Conservation (phyloP, 2,888 invertebrate species). For the Seladonia tumulorum region DNA sequence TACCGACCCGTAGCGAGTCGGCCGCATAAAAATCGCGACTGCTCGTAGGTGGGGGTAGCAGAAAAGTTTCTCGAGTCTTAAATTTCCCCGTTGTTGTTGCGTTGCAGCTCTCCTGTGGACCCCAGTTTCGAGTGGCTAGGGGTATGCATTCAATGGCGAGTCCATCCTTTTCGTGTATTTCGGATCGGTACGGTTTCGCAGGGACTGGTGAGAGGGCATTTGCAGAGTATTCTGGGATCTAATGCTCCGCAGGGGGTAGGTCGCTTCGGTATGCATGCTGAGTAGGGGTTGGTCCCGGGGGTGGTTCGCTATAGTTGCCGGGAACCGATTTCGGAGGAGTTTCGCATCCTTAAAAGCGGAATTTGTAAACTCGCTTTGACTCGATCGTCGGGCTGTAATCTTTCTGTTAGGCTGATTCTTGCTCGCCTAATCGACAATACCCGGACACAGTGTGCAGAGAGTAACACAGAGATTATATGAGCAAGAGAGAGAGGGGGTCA, state of each 20-base stretch:
- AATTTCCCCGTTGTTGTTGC: neutral
- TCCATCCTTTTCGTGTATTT: neutral
- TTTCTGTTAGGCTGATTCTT: neutral
- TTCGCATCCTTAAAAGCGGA: constrained; percentile 4
- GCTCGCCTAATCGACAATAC: neutral
- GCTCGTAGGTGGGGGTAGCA: neutral
- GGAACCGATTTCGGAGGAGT: neutral
- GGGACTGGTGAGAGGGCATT: neutral
- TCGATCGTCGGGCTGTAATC: neutral
- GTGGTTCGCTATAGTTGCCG: neutral
- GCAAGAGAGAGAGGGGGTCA: neutral
- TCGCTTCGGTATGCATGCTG: constrained; percentile 17
- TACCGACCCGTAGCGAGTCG: neutral
- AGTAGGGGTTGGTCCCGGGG: neutral
- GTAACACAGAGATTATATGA: neutral
- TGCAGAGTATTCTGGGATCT: constrained; percentile 16
- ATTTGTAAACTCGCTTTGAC: neutral
- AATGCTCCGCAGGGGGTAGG: constrained; percentile 13
- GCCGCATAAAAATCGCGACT: neutral
- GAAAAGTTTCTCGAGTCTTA: neutral
- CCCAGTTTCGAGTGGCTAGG: neutral
- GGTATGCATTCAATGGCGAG: neutral
- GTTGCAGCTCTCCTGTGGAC: neutral
- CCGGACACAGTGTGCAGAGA: neutral
- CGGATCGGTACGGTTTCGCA: neutral